A percentile compares a stretch with the other conserved stretches of the same genome.
Evolutionary conservation across 1,140 invertebrate species (phyloP).

Genomic region (Arctopsyche grandis): DNA sequence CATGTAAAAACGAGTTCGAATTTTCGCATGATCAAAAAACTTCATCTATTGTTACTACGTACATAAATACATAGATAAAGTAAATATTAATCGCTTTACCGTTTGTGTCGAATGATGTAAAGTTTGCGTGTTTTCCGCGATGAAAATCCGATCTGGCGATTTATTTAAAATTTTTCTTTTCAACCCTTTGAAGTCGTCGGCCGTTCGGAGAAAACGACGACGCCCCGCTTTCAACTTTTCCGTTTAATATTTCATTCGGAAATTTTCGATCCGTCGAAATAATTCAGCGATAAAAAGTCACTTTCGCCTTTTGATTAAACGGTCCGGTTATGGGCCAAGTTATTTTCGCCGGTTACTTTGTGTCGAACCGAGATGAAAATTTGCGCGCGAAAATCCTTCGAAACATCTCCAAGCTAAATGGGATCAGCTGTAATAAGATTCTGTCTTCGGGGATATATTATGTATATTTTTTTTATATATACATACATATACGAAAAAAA

Average conservation of each 20-base stretch:
- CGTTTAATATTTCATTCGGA: neutral
- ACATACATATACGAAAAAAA: neutral
- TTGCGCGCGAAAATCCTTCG: neutral
- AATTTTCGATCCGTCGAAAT: neutral
- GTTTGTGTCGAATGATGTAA: too few relatives aligned
- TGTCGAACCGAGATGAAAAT: neutral
- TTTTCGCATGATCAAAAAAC: neutral
- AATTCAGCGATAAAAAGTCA: conserved; percentile 7
- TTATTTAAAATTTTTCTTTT: neutral
- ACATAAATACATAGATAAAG: too few relatives aligned
- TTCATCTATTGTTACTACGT: too few relatives aligned
- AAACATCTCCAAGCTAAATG: neutral
- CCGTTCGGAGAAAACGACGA: neutral
- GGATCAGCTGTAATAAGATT: neutral
- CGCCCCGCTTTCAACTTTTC: neutral
- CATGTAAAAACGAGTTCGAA: too few relatives aligned
- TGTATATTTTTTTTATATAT: neutral
- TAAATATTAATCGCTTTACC: neutral
- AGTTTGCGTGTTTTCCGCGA: too few relatives aligned
- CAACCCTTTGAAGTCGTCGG: neutral
- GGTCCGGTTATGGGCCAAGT: neutral
- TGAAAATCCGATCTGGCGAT: too few relatives aligned
- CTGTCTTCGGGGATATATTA: neutral
- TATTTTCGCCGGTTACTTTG: too few relatives aligned
- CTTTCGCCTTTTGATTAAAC: conserved; percentile 4